Evolutionary conservation across 2,113 vertebrate genomes (phyloP).

Genomic region (Holacanthus passer): DNA sequence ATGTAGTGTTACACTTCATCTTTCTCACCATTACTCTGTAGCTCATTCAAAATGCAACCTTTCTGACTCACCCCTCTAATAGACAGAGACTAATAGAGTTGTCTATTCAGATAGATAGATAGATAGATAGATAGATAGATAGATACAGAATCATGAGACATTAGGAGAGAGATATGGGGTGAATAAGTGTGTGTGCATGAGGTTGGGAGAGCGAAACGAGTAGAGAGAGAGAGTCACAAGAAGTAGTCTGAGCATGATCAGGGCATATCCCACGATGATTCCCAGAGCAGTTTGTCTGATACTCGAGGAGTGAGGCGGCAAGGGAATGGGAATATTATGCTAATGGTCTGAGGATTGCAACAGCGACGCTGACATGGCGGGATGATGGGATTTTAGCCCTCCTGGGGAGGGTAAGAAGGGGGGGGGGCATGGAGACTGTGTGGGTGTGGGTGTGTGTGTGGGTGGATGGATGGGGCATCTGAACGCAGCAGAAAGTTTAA

Average conservation of each 20-base stretch:
- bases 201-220: not conserved
- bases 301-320: constrained; percentile 58
- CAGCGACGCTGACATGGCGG: constrained; percentile 63
- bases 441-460: constrained; percentile 1
- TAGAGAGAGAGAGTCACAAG: constrained; percentile 1
- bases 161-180: no score
- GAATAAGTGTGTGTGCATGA: not conserved
- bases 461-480: not conserved
- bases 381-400: constrained; percentile 70
- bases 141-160: not conserved
- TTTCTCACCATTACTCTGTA: constrained; percentile 41
- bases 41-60: constrained; percentile 23
- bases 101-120: not conserved
- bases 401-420: constrained; percentile 47
- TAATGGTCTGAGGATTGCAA: constrained; percentile 64
- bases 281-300: constrained; percentile 63
- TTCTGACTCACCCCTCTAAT: constrained; percentile 3
- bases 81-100: no score
- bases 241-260: constrained; percentile 17
- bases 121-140: constrained; percentile 33
- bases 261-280: constrained; percentile 46
- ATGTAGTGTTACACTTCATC: constrained; percentile 47
- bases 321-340: constrained; percentile 80
- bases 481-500: constrained; percentile 19
- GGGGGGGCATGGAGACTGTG: constrained; percentile 10